Evolutionary conservation across 2,113 vertebrate genomes (phyloP), one percentile per base, ranked within the genome.

Genomic region (Dipodomys ordii): DNA sequence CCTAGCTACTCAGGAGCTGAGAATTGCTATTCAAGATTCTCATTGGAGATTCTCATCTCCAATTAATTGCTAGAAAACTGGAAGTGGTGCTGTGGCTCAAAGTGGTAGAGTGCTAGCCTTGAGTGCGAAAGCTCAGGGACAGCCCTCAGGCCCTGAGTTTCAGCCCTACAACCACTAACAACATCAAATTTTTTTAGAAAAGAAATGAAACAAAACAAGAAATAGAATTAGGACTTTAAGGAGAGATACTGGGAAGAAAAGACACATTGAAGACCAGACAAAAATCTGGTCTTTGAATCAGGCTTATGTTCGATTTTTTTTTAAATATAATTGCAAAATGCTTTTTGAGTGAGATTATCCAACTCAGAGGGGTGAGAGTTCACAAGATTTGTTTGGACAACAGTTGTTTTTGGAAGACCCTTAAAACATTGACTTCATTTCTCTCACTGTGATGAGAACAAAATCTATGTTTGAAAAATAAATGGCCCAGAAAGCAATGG

Each of bases 401-500:
- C 44, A 46, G 71, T 57, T 91, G 83, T 76, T 80, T 92, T 88
- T 94, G 95, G 95, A 92, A 35, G 57, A 39, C 12, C 62, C 53
- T 8, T 35, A 44, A 71, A 69, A 67, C 69, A n/a, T 25, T 87
- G 84, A 94, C 88, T 92, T 92, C 93, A 91, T 60, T 76, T 79
- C 62, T 93, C 88, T 90, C 82, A 49, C 88, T 92, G 92, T 57
- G 94, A 84, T 67, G 20, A 87, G 32, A 28, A 32, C 3, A 68
- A 87, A 87, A 77, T 71, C 25, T 69, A 53, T 25, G 30, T n/a
- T 39, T 92, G 84, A 78, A 92, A 94, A 93, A 91, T 68, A 90
- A 89, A 81, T 20, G 89, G 79, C 67, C 83, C 72, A 39, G 69
- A 94, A 95, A 96, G 85, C 49, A 85, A 86, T 25, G 84, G 39